Percentiles rank a stretch among this genome's conserved stretches.
These are phyloP conservation scores for Ibycter americanus DNA, from an alignment of 2,797 vertebrate species.

Conservation along the genomic window DNA sequence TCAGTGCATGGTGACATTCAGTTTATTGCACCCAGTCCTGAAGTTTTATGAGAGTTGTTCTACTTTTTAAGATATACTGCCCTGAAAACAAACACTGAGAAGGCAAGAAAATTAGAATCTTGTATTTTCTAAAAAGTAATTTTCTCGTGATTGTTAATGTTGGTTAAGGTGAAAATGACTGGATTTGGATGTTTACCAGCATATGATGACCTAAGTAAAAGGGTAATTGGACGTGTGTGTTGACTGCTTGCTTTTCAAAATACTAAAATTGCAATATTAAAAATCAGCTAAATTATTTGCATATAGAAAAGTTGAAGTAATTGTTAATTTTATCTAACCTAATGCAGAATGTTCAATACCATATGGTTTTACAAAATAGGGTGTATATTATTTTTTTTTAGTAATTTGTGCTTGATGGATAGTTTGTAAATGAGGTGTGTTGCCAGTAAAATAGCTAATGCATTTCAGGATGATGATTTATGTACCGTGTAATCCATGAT, in stretches of 20 bases:
- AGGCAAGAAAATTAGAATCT: slow-evolving; percentile 3
- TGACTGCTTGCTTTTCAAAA: slow-evolving; percentile 6
- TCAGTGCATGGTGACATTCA: not conserved
- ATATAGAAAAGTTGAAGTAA: slow-evolving; percentile 10
- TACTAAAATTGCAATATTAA: slow-evolving; percentile 23
- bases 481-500: slow-evolving; percentile 39
- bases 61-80: not conserved
- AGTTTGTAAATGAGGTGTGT: slow-evolving; percentile 48
- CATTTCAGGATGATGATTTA: slow-evolving; percentile 60
- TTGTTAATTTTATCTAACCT: slow-evolving; percentile 35
- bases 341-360: not conserved
- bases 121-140: slow-evolving; percentile 15
- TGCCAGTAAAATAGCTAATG: slow-evolving; percentile 51
- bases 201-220: slow-evolving; percentile 16
- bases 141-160: not conserved
- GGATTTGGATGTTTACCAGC: not conserved
- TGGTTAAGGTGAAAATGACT: slow-evolving; percentile 10
- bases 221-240: not conserved
- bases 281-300: slow-evolving; percentile 23
- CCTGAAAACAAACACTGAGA: not conserved
- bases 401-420: slow-evolving; percentile 34
- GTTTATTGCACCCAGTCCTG: not conserved
- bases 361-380: slow-evolving; percentile 19
- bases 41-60: not conserved
- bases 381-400: not conserved